Percentiles rank a stretch among this genome's conserved stretches.
Conservation (phyloP, 2,797 vertebrate genomes). For the Pygocentrus nattereri region DNA sequence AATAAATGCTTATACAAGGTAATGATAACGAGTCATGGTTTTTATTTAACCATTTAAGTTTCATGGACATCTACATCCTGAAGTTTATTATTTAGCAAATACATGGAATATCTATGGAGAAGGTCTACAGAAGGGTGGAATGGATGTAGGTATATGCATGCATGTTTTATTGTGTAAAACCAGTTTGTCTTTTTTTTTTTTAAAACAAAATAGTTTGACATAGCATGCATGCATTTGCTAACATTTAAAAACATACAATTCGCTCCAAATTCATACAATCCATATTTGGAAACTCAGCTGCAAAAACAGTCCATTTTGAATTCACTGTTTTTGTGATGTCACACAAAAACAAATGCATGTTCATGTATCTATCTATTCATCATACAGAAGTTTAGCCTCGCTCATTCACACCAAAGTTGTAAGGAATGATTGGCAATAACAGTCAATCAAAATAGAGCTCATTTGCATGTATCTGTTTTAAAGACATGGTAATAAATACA, state of each 20-base stretch:
- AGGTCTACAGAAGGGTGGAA: not conserved
- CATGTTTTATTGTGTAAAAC: not conserved
- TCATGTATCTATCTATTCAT: not conserved
- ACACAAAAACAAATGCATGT: not conserved
- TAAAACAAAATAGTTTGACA: not conserved
- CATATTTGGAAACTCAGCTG: too few relatives aligned
- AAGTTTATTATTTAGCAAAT: not conserved
- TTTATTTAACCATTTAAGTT: slow-evolving; percentile 31
- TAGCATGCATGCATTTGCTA: not conserved
- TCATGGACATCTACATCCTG: not conserved
- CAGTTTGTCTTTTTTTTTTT: not conserved
- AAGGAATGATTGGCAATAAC: not conserved
- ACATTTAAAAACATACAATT: too few relatives aligned
- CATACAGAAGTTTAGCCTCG: too few relatives aligned
- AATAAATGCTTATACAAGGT: slow-evolving; percentile 54
- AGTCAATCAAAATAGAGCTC: not conserved
- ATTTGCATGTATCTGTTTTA: not conserved
- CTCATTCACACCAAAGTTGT: not conserved
- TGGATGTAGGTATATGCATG: not conserved
- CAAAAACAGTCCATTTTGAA: too few relatives aligned
- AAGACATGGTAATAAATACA: not conserved
- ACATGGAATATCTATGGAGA: not conserved
- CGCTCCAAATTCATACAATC: too few relatives aligned
- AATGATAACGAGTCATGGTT: slow-evolving; percentile 47
- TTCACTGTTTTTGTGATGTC: too few relatives aligned